Percentiles rank a stretch among this genome's conserved stretches.
phyloP scores from a whole-genome alignment of 1,140 invertebrate species.

The Eufriesea mexicana region DNA sequence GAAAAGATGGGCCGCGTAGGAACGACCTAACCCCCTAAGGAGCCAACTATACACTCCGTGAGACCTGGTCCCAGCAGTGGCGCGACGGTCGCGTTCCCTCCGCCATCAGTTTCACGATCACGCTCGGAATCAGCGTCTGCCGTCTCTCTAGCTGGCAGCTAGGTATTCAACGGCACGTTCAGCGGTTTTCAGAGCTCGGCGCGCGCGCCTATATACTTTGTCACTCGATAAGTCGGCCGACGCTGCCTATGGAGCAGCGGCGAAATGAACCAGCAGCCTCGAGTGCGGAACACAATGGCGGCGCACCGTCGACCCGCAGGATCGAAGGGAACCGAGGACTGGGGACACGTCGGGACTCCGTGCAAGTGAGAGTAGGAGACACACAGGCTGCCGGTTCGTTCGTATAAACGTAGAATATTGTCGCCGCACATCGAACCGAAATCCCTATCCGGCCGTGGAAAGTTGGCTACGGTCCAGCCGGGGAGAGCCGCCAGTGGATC shows the following conservation, averaged over 20 bases:
- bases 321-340: conserved; percentile 37
- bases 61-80: background rate
- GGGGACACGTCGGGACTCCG: conserved; percentile 3
- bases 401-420: conserved; percentile 75
- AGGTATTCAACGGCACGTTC: conserved; percentile 49
- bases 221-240: conserved; percentile 70
- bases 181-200: conserved; percentile 34
- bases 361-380: conserved; percentile 39
- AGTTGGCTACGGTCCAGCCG: conserved; percentile 72
- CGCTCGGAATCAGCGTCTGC: background rate
- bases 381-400: conserved; percentile 29
- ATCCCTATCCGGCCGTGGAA: conserved; percentile 70
- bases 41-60: background rate
- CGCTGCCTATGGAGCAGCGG: conserved; percentile 52
- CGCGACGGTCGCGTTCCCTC: background rate
- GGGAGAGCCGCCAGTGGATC: conserved; percentile 48
- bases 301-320: conserved; percentile 39
- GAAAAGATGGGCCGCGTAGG: background rate
- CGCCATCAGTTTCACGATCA: conserved; percentile 8
- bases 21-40: background rate
- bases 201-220: conserved; percentile 33
- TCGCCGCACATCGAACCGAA: conserved; percentile 74
- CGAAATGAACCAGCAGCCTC: conserved; percentile 71
- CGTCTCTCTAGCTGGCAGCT: background rate
- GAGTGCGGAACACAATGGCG: conserved; percentile 67